Base-by-base conservation (phyloP, 2,797 vertebrate species). In the Sebastes melanostomus region DNA sequence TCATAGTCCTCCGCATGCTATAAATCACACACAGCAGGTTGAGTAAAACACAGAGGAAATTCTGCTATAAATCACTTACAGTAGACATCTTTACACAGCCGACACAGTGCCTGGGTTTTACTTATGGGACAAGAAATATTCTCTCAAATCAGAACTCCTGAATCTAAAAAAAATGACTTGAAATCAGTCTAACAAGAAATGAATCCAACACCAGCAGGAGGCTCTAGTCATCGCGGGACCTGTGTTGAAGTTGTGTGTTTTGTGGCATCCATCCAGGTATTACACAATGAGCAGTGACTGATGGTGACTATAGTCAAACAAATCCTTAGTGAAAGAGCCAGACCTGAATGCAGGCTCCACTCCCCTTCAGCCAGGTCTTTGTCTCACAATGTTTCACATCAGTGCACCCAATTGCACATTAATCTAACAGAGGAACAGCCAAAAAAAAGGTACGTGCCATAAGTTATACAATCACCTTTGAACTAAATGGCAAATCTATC, bases 301-400 rank as follows among this genome's bases (percentile, higher is more conserved):
- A 94, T 91, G 86, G 85, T 58, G 90, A 77, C 79, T 73, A 62
- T 50, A 55, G 87, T 91, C 83, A 93, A 90, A 93, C 86, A 89
- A 83, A 89, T 86, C 86, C 84, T 78, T 11, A 24, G 83, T 86
- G 63, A 80, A 88, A 80, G 67, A 88, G 81, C 78, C 80, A 82
- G 52, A 84, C 42, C 83, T 79, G 74, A 86, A 90, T 75, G 18
- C 79, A 22, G 59, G 62, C 77, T 55, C 74, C 72, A 63, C 32
- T 79, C 63, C 66, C 73, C 50, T 72, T 60, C 61, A 66, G 46
- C 61, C 67, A 61, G 72, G 69, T 61, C 78, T 90, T 81, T 80
- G 84, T 88, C 84, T 83, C 77, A 46, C 78, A 77, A 7, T 65
- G 84, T 80, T 92, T 76, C 25, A n/a, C 79, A 52, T 72, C 85